These are phyloP conservation scores for Bagarius yarrelli DNA, from an alignment of 2,113 vertebrate species.

Conservation along the genomic window DNA sequence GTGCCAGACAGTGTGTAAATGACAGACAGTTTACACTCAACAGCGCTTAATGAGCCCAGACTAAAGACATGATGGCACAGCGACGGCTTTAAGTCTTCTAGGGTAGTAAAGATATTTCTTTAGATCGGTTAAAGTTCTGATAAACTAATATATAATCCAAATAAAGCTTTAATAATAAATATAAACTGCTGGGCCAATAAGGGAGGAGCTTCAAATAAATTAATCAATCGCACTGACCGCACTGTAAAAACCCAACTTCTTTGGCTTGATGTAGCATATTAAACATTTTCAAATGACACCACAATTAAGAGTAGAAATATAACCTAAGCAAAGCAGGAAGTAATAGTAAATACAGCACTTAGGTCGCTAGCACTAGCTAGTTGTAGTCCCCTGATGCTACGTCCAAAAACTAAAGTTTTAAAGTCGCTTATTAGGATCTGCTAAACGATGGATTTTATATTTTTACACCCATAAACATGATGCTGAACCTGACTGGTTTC, in stretches of 20 bases:
- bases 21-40: not conserved
- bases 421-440: too few relatives aligned
- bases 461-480: too few relatives aligned
- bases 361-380: too few relatives aligned
- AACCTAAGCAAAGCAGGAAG: not conserved
- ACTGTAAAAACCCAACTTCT: not conserved
- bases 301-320: not conserved
- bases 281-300: not conserved
- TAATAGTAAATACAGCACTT: not conserved
- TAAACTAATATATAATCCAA: not conserved
- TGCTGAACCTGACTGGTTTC: too few relatives aligned
- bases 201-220: not conserved
- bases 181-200: not conserved
- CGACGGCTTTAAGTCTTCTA: not conserved
- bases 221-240: not conserved
- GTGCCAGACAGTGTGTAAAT: not conserved
- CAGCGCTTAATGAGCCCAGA: slow-evolving; percentile 20
- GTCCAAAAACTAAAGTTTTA: too few relatives aligned
- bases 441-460: too few relatives aligned
- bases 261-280: not conserved
- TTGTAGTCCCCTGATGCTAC: too few relatives aligned
- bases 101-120: not conserved
- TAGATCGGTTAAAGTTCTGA: not conserved
- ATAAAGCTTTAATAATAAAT: not conserved
- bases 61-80: not conserved